Evolutionary conservation across 2,797 vertebrate species (phyloP).

Genomic region (Xerus rutilus): DNA sequence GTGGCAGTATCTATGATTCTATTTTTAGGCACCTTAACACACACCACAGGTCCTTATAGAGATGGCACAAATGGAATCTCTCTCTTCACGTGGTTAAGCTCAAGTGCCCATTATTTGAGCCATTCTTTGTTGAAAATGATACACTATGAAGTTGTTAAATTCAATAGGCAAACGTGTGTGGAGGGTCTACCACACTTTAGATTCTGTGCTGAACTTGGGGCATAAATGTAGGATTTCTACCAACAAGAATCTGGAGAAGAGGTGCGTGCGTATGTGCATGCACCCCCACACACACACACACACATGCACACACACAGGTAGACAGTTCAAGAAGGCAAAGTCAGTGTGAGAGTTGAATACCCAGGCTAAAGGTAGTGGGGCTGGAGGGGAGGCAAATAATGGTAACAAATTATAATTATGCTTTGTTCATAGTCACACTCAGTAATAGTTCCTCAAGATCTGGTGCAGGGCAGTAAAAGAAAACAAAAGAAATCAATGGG

Average conservation of each 20-base stretch:
- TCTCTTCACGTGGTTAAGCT: neutral
- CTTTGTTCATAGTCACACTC: neutral
- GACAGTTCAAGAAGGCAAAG: neutral
- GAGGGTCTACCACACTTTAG: neutral
- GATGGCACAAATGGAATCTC: neutral
- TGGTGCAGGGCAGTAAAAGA: neutral
- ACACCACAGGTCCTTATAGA: neutral
- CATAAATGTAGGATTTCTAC: neutral
- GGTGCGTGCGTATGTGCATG: accelerated
- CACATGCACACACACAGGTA: too few species aligned
- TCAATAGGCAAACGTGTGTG: neutral
- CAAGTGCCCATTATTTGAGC: neutral
- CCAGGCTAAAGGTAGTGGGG: neutral
- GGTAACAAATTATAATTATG: neutral
- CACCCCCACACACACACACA: neutral
- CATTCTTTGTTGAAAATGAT: neutral
- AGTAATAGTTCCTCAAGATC: neutral
- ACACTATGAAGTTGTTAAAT: neutral
- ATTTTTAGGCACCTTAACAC: neutral
- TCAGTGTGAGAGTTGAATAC: neutral
- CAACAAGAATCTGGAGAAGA: neutral
- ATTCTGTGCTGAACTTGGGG: neutral
- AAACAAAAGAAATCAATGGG: neutral
- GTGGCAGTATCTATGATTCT: neutral
- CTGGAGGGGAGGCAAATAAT: neutral